phyloP scores from a whole-genome alignment of 2,888 invertebrate genomes.

The Sussaba pulchella region DNA sequence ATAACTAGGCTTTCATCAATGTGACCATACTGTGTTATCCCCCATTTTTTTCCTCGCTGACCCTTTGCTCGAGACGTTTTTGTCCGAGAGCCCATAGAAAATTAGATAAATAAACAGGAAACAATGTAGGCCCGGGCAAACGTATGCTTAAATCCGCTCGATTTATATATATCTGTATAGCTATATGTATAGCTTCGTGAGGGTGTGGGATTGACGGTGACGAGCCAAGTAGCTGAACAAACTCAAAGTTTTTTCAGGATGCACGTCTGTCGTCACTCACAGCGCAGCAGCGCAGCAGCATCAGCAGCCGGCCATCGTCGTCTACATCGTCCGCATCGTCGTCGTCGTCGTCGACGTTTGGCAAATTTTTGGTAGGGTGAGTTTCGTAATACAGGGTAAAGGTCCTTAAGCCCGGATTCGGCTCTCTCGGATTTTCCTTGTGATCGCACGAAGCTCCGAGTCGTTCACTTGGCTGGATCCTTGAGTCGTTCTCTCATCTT shows the following conservation, averaged over 20 bases:
- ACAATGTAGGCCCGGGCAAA: conserved; percentile 23
- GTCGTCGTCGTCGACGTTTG: conserved; percentile 15
- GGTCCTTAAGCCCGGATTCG: conserved; percentile 24
- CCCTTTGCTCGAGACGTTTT: conserved; percentile 28
- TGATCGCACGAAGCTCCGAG: conserved; percentile 11
- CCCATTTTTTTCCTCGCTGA: conserved; percentile 3
- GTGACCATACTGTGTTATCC: not conserved
- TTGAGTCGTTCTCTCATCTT: conserved; percentile 7
- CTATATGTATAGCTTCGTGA: too few species aligned
- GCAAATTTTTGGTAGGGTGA: conserved; percentile 10
- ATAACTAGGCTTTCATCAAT: conserved; percentile 24
- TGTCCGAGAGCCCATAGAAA: conserved; percentile 50
- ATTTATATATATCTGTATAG: too few species aligned
- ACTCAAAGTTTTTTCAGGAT: conserved; percentile 58
- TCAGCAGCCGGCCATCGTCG: not conserved
- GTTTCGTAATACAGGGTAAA: not conserved
- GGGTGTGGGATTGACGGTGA: conserved; percentile 15
- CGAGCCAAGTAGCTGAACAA: conserved; percentile 48
- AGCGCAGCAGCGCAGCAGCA: too few species aligned
- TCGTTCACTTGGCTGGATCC: conserved; percentile 33
- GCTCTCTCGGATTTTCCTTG: conserved; percentile 27
- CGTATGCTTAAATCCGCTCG: conserved; percentile 19
- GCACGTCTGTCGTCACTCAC: conserved; percentile 6
- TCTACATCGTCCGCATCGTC: not conserved
- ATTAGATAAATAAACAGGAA: conserved; percentile 62